Conservation (phyloP, 2,888 invertebrate genomes). For the Anthrax anthrax region DNA sequence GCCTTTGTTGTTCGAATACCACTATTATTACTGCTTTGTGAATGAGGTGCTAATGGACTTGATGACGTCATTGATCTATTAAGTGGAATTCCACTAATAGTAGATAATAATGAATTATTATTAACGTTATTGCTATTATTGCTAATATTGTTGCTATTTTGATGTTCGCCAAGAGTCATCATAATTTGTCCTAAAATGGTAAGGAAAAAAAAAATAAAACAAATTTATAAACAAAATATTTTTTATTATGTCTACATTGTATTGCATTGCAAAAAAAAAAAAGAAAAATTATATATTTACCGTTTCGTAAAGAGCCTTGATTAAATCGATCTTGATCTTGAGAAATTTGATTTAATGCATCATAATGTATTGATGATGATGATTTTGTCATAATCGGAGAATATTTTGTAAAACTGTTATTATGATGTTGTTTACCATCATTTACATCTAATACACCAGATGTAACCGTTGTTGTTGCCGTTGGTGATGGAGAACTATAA, state of each 20-base stretch:
- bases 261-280: background rate
- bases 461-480: background rate
- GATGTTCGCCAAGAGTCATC: background rate
- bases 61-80: background rate
- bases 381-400: conserved; percentile 5
- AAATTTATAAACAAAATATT: too few species aligned
- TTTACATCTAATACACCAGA: too few species aligned
- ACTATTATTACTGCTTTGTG: background rate
- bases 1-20: conserved; percentile 46
- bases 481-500: background rate
- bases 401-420: background rate
- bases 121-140: background rate
- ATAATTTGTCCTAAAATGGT: background rate
- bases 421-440: background rate
- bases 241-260: too few species aligned
- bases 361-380: background rate
- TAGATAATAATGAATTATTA: background rate
- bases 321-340: background rate
- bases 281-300: background rate
- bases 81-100: background rate
- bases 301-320: background rate
- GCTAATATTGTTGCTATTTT: background rate
- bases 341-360: background rate
- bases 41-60: conserved; percentile 12
- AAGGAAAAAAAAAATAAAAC: background rate